These are phyloP conservation scores for Eurosta solidaginis DNA, from an alignment of 1,140 invertebrate genomes.

Conservation along the genomic window DNA sequence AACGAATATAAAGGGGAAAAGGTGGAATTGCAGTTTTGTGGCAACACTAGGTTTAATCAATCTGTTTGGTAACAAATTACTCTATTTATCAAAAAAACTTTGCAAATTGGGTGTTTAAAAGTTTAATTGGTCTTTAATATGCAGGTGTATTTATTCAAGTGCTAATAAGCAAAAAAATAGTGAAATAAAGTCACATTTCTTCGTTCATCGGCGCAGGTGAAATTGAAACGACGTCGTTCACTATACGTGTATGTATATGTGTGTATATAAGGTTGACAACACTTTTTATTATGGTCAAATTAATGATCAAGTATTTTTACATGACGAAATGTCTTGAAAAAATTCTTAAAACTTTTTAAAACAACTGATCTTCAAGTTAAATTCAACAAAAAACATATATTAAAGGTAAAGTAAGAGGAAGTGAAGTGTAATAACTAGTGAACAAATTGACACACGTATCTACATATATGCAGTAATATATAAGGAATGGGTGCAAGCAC, in stretches of 20 bases:
- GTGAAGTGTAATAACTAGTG: background rate
- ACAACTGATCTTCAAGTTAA: background rate
- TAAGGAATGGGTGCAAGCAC: constrained; percentile 15
- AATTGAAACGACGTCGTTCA: background rate
- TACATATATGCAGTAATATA: background rate
- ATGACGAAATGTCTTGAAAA: background rate
- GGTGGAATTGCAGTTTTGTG: background rate
- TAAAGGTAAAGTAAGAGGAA: background rate
- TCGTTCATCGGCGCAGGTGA: background rate
- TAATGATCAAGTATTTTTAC: background rate
- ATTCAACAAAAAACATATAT: background rate
- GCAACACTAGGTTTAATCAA: background rate
- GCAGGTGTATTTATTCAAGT: too few species aligned
- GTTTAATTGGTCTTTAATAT: background rate
- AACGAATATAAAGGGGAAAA: background rate
- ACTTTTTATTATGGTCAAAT: background rate
- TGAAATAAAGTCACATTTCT: background rate
- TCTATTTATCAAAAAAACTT: background rate
- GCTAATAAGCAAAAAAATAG: background rate
- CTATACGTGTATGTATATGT: too few species aligned
- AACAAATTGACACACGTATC: background rate
- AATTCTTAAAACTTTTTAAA: background rate
- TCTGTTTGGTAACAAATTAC: constrained; percentile 25
- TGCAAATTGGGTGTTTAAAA: background rate
- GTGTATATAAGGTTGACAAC: constrained; percentile 22